These are phyloP conservation scores for Lasioglossum figueresi DNA, from an alignment of 2,888 invertebrate species.

Conservation along the genomic window DNA sequence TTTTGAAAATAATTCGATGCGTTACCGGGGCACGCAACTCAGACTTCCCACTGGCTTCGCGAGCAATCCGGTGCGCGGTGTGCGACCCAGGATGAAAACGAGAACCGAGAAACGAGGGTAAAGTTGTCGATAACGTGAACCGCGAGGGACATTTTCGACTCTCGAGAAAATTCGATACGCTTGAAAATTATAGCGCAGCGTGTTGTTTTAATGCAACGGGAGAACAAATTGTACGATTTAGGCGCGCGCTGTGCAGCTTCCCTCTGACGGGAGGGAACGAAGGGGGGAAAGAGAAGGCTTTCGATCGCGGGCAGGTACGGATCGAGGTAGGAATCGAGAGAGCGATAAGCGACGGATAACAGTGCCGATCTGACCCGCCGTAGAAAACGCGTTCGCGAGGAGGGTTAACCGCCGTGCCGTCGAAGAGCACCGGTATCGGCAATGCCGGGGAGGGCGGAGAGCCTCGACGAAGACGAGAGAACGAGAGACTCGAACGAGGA, in stretches of 20 bases:
- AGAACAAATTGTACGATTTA: not conserved
- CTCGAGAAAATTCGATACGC: not conserved
- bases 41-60: not conserved
- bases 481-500: not conserved
- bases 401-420: slow-evolving; percentile 16
- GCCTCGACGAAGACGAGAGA: not conserved
- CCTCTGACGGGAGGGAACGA: not conserved
- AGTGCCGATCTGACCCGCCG: not conserved
- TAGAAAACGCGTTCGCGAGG: slow-evolving; percentile 23
- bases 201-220: not conserved
- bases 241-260: not conserved
- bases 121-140: too few species aligned
- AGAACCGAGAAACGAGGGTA: too few species aligned
- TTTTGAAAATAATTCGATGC: slow-evolving; percentile 74
- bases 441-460: not conserved
- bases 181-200: not conserved
- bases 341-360: not conserved
- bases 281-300: not conserved
- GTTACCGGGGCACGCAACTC: slow-evolving; percentile 62
- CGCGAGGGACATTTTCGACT: not conserved
- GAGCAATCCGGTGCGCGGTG: not conserved
- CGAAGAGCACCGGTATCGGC: slow-evolving; percentile 18
- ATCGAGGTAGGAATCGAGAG: not conserved
- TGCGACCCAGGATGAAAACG: not conserved
- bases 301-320: not conserved